Conservation (phyloP, 2,888 invertebrate genomes). For the Archips crataeganus region DNA sequence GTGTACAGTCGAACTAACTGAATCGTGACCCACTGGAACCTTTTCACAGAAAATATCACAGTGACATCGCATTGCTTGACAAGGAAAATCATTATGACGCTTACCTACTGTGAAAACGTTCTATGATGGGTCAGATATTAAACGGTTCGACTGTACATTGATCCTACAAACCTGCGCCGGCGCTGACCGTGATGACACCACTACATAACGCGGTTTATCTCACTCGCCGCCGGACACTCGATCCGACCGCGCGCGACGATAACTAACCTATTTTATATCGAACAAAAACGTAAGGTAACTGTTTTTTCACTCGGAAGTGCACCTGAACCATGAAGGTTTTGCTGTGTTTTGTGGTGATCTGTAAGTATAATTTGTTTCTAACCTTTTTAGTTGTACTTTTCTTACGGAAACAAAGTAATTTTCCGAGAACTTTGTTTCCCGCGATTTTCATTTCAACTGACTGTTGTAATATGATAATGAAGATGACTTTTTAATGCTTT, state of each 20-base stretch:
- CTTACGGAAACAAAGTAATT: background rate
- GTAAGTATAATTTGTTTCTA: slow-evolving; percentile 56
- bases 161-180: slow-evolving; percentile 16
- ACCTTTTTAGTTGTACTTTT: background rate
- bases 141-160: background rate
- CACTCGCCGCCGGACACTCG: slow-evolving; percentile 31
- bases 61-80: too few relatives aligned
- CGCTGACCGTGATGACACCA: slow-evolving; percentile 9
- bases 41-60: too few relatives aligned
- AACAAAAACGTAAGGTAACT: slow-evolving; percentile 37
- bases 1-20: background rate
- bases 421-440: background rate
- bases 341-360: slow-evolving; percentile 56
- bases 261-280: background rate
- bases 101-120: too few relatives aligned
- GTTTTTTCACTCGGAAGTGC: slow-evolving; percentile 41
- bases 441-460: background rate
- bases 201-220: slow-evolving; percentile 12
- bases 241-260: slow-evolving; percentile 15
- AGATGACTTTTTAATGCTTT: too few relatives aligned
- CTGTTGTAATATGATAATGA: too few relatives aligned
- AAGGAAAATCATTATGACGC: too few relatives aligned
- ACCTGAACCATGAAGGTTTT: slow-evolving; percentile 61
- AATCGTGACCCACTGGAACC: too few relatives aligned
- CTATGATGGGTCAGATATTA: too few relatives aligned